phyloP scores from a whole-genome alignment of 1,140 invertebrate genomes.

The Platorchestia sp. region DNA sequence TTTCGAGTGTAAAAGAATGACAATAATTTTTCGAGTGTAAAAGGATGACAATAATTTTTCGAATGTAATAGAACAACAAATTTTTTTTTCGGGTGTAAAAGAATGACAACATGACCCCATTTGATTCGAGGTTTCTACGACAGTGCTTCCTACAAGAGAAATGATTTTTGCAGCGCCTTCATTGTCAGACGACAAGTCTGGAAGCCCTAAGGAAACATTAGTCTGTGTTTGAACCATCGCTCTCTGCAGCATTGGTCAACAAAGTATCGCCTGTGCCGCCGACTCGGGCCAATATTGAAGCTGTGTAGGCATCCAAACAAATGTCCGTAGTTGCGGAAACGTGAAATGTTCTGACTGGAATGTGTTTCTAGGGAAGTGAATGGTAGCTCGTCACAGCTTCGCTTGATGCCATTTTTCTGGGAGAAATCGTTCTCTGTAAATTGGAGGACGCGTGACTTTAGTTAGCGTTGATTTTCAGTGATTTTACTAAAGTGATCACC shows the following conservation, averaged over 20 bases:
- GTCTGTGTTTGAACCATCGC: not conserved
- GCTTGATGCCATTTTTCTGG: not conserved
- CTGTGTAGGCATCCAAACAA: not conserved
- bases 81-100: too few species aligned
- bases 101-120: not conserved
- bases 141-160: not conserved
- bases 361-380: not conserved
- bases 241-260: not conserved
- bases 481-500: too few species aligned
- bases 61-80: too few species aligned
- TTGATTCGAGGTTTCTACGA: not conserved
- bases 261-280: not conserved
- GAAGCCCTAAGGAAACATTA: not conserved
- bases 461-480: too few species aligned
- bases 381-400: not conserved
- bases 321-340: not conserved
- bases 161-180: not conserved
- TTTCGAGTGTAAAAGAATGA: too few species aligned
- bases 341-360: not conserved
- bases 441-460: too few species aligned
- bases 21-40: too few species aligned
- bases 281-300: not conserved
- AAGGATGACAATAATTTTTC: not conserved
- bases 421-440: too few species aligned
- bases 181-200: not conserved